Percentiles rank a stretch among this genome's conserved stretches.
Evolutionary conservation across 2,113 vertebrate genomes (phyloP).

Genomic region (Recurvirostra avosetta): DNA sequence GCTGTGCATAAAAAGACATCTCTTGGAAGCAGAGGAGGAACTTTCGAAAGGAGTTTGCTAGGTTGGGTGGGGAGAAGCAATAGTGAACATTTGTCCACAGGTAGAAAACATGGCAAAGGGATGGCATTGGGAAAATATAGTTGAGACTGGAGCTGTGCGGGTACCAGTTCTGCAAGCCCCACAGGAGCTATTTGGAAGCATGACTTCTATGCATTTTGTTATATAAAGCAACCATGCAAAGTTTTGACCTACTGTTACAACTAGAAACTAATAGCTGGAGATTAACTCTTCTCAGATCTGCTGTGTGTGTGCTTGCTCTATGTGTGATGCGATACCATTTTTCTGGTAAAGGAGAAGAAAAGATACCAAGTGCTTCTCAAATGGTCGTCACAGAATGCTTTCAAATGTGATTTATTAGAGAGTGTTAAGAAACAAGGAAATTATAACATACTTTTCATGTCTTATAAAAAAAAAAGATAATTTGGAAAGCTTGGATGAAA

Average conservation of each 20-base stretch:
- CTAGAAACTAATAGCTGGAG: background rate
- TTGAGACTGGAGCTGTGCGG: background rate
- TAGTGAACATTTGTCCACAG: accelerated
- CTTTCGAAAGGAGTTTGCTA: background rate
- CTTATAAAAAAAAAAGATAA: background rate
- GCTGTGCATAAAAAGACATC: background rate
- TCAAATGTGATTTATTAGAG: background rate
- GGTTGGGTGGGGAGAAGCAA: background rate
- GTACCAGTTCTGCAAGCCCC: background rate
- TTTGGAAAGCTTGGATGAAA: background rate
- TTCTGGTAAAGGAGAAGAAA: background rate
- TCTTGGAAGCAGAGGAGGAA: background rate
- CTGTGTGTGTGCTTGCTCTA: background rate
- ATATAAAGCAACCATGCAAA: background rate
- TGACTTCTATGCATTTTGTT: background rate
- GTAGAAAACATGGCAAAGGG: background rate
- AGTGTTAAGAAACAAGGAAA: background rate
- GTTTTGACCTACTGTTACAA: background rate
- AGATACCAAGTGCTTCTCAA: background rate
- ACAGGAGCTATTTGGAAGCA: background rate
- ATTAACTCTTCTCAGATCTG: background rate
- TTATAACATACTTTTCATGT: background rate
- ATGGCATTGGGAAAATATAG: background rate
- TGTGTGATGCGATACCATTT: background rate
- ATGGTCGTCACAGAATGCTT: background rate